These are phyloP conservation scores for Apamea crenata DNA, from an alignment of 2,888 invertebrate genomes.

Conservation along the genomic window DNA sequence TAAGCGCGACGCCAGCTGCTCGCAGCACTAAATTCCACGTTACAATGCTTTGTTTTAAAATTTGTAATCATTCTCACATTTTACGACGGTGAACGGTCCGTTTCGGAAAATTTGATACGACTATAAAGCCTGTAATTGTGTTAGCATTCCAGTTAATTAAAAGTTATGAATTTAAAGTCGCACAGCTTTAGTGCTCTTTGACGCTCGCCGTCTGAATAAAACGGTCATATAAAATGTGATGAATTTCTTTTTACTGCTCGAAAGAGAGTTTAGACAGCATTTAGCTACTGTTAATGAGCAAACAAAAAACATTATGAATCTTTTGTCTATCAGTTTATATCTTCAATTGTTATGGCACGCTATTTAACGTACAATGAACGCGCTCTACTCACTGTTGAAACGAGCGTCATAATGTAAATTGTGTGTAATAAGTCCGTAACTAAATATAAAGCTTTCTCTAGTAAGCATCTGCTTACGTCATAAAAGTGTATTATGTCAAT, in stretches of 20 bases:
- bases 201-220: slow-evolving; percentile 80
- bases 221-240: slow-evolving; percentile 80
- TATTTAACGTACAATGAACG: slow-evolving; percentile 72
- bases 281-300: slow-evolving; percentile 78
- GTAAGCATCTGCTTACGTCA: slow-evolving; percentile 73
- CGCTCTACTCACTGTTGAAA: slow-evolving; percentile 60
- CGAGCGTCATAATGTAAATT: slow-evolving; percentile 62
- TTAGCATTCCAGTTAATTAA: slow-evolving; percentile 90
- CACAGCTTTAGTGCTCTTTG: slow-evolving; percentile 83
- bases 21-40: slow-evolving; percentile 87
- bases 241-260: slow-evolving; percentile 81
- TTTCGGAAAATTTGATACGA: slow-evolving; percentile 90
- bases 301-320: slow-evolving; percentile 74
- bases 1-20: slow-evolving; percentile 86
- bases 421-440: slow-evolving; percentile 54
- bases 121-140: slow-evolving; percentile 89
- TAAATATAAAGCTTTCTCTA: slow-evolving; percentile 58
- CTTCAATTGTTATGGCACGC: slow-evolving; percentile 72
- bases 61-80: slow-evolving; percentile 90
- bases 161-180: slow-evolving; percentile 90
- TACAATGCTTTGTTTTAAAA: slow-evolving; percentile 90
- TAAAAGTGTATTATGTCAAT: slow-evolving; percentile 79
- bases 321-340: slow-evolving; percentile 74
- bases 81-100: slow-evolving; percentile 89
- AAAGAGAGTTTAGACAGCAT: slow-evolving; percentile 77